These are phyloP conservation scores for Hemaris fuciformis DNA, from an alignment of 2,888 invertebrate genomes.

Conservation along the genomic window DNA sequence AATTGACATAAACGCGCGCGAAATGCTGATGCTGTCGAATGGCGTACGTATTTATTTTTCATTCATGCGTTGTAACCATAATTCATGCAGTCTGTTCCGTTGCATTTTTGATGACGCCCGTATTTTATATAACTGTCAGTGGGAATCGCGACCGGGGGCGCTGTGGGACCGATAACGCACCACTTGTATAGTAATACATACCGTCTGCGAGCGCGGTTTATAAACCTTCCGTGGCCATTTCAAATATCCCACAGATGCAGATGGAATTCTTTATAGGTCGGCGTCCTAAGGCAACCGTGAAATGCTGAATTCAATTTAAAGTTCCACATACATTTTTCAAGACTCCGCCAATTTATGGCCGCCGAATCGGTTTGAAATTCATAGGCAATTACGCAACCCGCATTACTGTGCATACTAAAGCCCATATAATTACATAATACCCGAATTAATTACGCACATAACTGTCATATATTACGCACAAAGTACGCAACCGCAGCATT, in stretches of 20 bases:
- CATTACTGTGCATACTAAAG: slow-evolving; percentile 3
- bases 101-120: slow-evolving; percentile 55
- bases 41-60: slow-evolving; percentile 41
- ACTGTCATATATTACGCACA: slow-evolving; percentile 29
- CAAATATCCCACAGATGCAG: slow-evolving; percentile 37
- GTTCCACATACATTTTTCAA: slow-evolving; percentile 34
- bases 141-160: slow-evolving; percentile 35
- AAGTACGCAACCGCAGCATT: slow-evolving; percentile 23
- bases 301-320: slow-evolving; percentile 43
- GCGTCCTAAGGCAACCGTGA: slow-evolving; percentile 33
- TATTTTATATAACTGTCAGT: slow-evolving; percentile 51
- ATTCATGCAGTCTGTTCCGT: slow-evolving; percentile 50
- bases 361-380: slow-evolving; percentile 17
- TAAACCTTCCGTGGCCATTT: slow-evolving; percentile 29
- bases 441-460: slow-evolving; percentile 22
- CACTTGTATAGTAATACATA: slow-evolving; percentile 21
- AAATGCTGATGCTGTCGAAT: slow-evolving; percentile 26
- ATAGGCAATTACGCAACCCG: slow-evolving; percentile 11
- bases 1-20: slow-evolving; percentile 16
- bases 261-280: slow-evolving; percentile 37
- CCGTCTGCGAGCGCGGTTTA: slow-evolving; percentile 27
- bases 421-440: slow-evolving; percentile 14
- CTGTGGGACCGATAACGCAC: slow-evolving; percentile 41
- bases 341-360: slow-evolving; percentile 10
- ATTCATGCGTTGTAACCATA: slow-evolving; percentile 37